Conservation (phyloP, 92 coral and sea anemone genomes). For the Zoanthus solanderi region DNA sequence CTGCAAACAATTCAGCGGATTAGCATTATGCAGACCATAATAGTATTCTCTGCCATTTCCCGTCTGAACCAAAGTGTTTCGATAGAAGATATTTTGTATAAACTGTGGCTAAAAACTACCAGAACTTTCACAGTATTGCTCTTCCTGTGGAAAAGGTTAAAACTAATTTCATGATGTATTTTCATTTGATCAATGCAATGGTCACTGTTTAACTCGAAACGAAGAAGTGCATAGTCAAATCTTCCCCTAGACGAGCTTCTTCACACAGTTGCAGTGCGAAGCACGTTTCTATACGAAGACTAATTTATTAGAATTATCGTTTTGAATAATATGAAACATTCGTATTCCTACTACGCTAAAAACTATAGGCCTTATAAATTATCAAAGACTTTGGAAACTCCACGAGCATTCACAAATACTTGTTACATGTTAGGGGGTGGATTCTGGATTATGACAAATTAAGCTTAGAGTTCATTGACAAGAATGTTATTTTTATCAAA, state of each 20-base stretch:
- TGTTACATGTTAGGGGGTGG: background rate
- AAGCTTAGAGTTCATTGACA: background rate
- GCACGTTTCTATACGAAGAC: slow-evolving; percentile 12
- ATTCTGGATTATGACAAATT: background rate
- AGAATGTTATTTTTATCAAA: background rate
- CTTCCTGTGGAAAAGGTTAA: background rate
- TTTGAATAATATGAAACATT: slow-evolving; percentile 4
- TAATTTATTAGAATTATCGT: background rate
- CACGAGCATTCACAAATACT: slow-evolving; percentile 6
- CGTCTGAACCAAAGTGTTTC: background rate
- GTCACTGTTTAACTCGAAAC: slow-evolving; percentile 6
- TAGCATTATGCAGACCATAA: slow-evolving; percentile 5
- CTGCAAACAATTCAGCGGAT: slow-evolving; percentile 9
- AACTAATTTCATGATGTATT: slow-evolving; percentile 4
- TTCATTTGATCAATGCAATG: slow-evolving; percentile 8
- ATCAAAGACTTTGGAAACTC: slow-evolving; percentile 10
- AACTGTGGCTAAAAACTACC: background rate
- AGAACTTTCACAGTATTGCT: slow-evolving; percentile 6
- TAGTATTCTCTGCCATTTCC: background rate
- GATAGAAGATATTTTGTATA: background rate
- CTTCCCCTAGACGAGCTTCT: slow-evolving; percentile 10
- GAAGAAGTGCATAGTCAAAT: slow-evolving; percentile 3
- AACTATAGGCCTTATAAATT: slow-evolving; percentile 5
- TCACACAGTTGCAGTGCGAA: slow-evolving; percentile 8
- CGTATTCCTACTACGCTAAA: slow-evolving; percentile 4